Base-by-base conservation (phyloP, 92 coral and sea anemone species). In the Chrysogorgia sp. region DNA sequence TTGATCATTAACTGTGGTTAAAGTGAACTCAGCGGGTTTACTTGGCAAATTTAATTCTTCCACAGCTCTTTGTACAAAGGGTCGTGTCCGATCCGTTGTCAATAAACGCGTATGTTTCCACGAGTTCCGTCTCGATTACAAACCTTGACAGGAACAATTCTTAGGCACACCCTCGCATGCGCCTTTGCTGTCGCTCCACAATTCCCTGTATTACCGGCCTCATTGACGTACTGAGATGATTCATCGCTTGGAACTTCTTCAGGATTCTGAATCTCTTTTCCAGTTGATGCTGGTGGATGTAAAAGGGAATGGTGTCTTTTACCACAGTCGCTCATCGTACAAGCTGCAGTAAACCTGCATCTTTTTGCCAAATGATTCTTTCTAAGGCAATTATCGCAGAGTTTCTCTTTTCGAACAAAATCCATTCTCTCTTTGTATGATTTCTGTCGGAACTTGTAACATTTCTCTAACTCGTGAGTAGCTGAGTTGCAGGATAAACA, bases 81-180 rank as follows among this genome's bases (percentile, higher is more conserved):
- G 92, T 81, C 26, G 92, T 76, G 58, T 90, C 92, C 15, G n/a
- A n/a, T n/a, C n/a, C n/a, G n/a, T n/a, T n/a, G n/a, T n/a, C n/a
- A n/a, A n/a, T n/a, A n/a, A n/a, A 88, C 12, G 90, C 92, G 24
- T 76, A 75, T 0, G 92, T 90, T 19, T 74, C 61, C 19, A 91
- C 80, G 79, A 50, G 47, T 78, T 22, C 88, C 52, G 32, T 76
- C 69, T 0, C 28, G 67, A 35, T 82, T 41, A 25, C 82, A 83
- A 22, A 88, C 88, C 63, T 77, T 86, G 22, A 88, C 90, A 12
- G 89, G 92, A 30, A 90, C 76, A 37, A 88, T 86, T 74, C 85
- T 91, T 41, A 86, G 79, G 10, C 90, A 86, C 34, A 88, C 96
- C 80, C 79, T 56, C 5, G 82, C 83, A 0, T 6, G 2, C 1